Evolutionary conservation across 2,113 vertebrate genomes (phyloP).

Genomic region (Atlantisia rogersi): DNA sequence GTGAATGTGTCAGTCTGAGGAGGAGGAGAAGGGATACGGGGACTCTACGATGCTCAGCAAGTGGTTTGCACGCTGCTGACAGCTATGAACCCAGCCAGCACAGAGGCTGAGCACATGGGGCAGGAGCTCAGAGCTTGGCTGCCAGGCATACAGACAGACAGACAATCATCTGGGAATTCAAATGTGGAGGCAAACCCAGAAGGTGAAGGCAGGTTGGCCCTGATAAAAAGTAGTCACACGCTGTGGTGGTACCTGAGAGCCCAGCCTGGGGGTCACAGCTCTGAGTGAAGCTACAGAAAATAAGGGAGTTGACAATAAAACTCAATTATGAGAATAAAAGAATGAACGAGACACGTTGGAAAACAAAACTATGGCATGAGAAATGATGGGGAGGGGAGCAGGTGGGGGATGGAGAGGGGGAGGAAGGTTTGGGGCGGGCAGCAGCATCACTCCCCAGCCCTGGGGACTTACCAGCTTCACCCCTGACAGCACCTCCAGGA

Average conservation of each 20-base stretch:
- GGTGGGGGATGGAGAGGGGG: too few species aligned
- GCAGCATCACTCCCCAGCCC: not conserved
- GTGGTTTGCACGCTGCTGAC: not conserved
- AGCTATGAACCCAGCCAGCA: not conserved
- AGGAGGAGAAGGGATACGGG: not conserved
- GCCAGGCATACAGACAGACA: not conserved
- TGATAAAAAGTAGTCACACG: not conserved
- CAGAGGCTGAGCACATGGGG: not conserved
- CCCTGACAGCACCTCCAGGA: conserved; percentile 95
- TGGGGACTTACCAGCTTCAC: conserved; percentile 88
- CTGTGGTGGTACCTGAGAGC: not conserved
- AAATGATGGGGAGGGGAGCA: not conserved
- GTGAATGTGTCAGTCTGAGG: not conserved
- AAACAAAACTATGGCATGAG: not conserved
- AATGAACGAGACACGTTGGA: not conserved
- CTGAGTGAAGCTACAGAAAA: not conserved
- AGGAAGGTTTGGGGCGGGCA: not conserved
- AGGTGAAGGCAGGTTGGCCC: not conserved
- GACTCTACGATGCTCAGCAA: not conserved
- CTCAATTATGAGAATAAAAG: not conserved
- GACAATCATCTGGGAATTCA: not conserved
- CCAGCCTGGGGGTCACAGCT: not conserved
- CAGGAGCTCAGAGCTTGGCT: not conserved
- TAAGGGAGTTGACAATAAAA: not conserved
- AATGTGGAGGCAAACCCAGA: not conserved